Evolutionary conservation across 2,113 vertebrate species (phyloP).

Genomic region (Neofelis nebulosa): DNA sequence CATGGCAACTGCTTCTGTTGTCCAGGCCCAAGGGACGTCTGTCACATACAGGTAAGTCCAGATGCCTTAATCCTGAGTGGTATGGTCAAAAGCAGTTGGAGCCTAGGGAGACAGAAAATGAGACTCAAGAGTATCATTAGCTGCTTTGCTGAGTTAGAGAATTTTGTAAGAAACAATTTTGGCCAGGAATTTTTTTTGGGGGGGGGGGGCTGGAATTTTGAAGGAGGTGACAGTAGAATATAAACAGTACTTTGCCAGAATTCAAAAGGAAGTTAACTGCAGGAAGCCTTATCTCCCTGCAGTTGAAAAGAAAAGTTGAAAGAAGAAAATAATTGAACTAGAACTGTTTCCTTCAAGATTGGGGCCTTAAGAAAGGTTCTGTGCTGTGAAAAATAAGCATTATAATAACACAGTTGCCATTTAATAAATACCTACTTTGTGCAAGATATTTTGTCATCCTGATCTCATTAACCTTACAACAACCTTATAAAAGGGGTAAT

Average conservation of each 20-base stretch:
- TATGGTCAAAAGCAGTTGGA: background rate
- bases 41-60: background rate
- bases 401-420: background rate
- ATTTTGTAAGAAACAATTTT: background rate
- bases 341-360: background rate
- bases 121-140: background rate
- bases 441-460: background rate
- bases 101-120: background rate
- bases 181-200: background rate
- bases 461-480: background rate
- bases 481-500: background rate
- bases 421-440: background rate
- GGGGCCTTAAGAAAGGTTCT: background rate
- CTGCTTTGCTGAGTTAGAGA: background rate
- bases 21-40: background rate
- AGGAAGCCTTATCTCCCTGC: background rate
- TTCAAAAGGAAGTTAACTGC: background rate
- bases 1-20: background rate
- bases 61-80: background rate
- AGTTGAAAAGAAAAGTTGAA: background rate
- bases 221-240: background rate
- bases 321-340: background rate
- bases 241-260: background rate
- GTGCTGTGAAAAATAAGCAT: background rate
- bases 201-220: background rate